Evolutionary conservation across 1,140 invertebrate genomes (phyloP), one percentile per base, ranked within the genome.

Genomic region (Philopotamus ludificatus): DNA sequence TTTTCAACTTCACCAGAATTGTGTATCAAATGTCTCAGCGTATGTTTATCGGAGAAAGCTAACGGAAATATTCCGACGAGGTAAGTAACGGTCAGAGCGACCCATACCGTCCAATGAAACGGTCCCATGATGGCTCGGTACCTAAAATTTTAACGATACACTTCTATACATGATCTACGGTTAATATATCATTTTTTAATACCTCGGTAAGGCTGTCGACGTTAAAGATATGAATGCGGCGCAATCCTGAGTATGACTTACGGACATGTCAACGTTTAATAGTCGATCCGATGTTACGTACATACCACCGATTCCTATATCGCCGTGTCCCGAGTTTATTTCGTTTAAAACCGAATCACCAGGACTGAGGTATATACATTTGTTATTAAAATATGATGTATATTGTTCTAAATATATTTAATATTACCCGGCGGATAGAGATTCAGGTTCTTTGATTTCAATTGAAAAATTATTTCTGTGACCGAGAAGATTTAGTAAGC

Each of bases 71-170:
- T 86, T 2, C 82, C 87, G 3, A 87, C 78, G n/a, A 91, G 74
- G 69, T 91, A 91, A 0, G 84, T 82, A 3, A 84, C 75, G 4
- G 85, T 88, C 9, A 91, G 70, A 9, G 86, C 80, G 3, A 90
- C 74, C 89, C 89, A 91, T 2, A 90, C 88, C 7, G 84, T 83
- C 83, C 87, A 88, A 64, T 89, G 85, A 68, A 91, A 91, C 0
- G 89, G 89, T 9, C 89, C 89, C 76, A 91, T 83, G 41, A 91
- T 89, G n/a, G 89, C 89, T 39, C 88, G 84, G 74, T 90, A 90
- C 71, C 87, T 88, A 68, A 77, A 72, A 57, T 54, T 64, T 1
- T 20, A 39, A 42, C 28, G 53, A 61, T 12, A 16, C 15, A 22
- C 18, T 62, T 60, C 15, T 3, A 44, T 60, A 60, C 4, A 3